Evolutionary conservation across 2,888 invertebrate genomes (phyloP).

Genomic region (Ectemnius lituratus): DNA sequence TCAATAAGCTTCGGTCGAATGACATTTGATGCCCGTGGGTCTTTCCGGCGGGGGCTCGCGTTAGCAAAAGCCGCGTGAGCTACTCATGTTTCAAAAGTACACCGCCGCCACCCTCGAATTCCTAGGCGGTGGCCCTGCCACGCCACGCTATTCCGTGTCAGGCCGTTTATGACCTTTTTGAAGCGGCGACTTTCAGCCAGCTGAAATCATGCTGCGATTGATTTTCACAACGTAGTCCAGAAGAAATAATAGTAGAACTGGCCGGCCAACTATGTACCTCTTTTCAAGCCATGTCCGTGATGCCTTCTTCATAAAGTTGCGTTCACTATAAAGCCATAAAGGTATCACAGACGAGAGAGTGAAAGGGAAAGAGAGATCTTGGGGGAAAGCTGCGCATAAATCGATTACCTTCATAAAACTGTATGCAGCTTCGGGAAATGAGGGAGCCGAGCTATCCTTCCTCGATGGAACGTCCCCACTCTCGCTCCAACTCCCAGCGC

Average conservation of each 20-base stretch:
- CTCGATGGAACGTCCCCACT: conserved; percentile 39
- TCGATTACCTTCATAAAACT: conserved; percentile 64
- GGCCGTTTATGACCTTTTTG: neutral
- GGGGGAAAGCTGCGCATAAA: conserved; percentile 48
- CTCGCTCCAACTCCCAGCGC: conserved; percentile 48
- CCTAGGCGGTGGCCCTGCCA: neutral
- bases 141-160: neutral
- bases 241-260: neutral
- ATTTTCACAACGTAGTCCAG: too few species aligned
- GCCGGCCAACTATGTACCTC: too few species aligned
- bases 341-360: too few species aligned
- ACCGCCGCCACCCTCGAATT: conserved; percentile 32
- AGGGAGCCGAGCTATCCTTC: neutral
- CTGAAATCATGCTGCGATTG: too few species aligned
- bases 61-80: conserved; percentile 42
- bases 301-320: conserved; percentile 28
- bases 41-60: conserved; percentile 53
- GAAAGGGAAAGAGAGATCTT: conserved; percentile 6
- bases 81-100: conserved; percentile 66
- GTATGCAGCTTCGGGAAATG: conserved; percentile 35
- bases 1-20: conserved; percentile 59
- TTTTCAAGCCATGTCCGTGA: too few species aligned
- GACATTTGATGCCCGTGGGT: conserved; percentile 63
- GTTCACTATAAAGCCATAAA: conserved; percentile 30
- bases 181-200: too few species aligned